Base-by-base conservation (phyloP, 2,888 invertebrate species). In the Netelia inedita region DNA sequence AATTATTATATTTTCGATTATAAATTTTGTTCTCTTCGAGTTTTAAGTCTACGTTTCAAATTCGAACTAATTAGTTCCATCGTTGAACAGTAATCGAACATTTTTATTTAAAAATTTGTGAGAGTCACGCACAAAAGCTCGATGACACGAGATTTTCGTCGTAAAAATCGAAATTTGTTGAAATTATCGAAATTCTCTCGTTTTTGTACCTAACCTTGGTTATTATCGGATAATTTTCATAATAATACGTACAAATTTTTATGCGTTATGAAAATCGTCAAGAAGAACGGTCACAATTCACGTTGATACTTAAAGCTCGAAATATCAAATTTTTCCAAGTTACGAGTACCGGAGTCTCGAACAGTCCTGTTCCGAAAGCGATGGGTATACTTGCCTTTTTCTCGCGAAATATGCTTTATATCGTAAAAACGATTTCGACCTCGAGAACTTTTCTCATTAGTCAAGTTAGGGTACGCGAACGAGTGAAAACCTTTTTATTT, bases 361-460 rank as follows among this genome's bases (percentile, higher is more conserved):
- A 63, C n/a, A 23, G 16, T 35, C 14, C 35, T 28, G 61, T 21
- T 59, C 59, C 11, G 2, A 59, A 53, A 35, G 50, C 55, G 23
- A 76, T 43, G 66, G 23, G 21, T 46, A 23, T 14, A 73, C 65
- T 61, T 50, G 43, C 68, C 50, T 63, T 50, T n/a, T 10, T 35
- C 28, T 19, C 11, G 16, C 74, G 50, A 53, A 69, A 73, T 74
- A 59, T 71, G 46, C 16, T 19, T 35, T 35, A 55, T 86, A 84
- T 82, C 68, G 63, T 57, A 41, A 63, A 50, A 41, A 82, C 78
- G 73, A 85, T 85, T 86, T 85, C 83, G 65, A 74, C 72, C 55
- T 78, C 63, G 72, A 50, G 74, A 86, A 86, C 79, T 86, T 86
- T 85, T 83, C 85, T 86, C 86, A 86, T 86, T 86, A 85, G 82